Evolutionary conservation across 2,113 vertebrate genomes (phyloP), one percentile per base, ranked within the genome.

Genomic region (Hippolais icterina): DNA sequence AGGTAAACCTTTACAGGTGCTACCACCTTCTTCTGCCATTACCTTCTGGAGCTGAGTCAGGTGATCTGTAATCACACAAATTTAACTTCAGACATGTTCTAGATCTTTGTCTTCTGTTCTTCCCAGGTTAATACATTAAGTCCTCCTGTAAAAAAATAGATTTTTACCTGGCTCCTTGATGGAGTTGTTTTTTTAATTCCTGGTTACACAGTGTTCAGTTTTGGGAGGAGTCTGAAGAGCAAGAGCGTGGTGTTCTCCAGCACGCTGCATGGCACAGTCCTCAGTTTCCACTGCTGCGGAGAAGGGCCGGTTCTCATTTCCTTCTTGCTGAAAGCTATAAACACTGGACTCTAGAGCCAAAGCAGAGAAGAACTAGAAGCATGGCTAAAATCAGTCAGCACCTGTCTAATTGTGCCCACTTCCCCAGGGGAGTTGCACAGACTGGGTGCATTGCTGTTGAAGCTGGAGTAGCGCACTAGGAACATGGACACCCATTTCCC

Each of bases 401-500:
- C 24, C 14, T 15, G 9, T 31, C 13, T 53, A 2, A 46, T 37
- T 86, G 64, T 80, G 24, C 49, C 23, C 12, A 2, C 24, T 85
- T 66, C 17, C 46, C 29, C 15, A 4, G 28, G 33, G 60, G 29
- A 44, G 49, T 19, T 75, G 53, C 28, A 12, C 3, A 12, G 46
- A 4, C 14, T 4, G 27, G 13, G 21, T 78, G 44, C 10, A 0
- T 46, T 68, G 35, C 81, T 63, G 4, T 54, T 0, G 1, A 44
- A 65, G 41, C 28, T 49, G 13, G 15, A 54, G 8, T 35, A 50
- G 35, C 0, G 0, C 49, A 4, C 24, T 24, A 13, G 24, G 42
- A 59, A 23, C 12, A 0, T 6, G 27, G 59, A 16, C 25, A 29
- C 11, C 2, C 0, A 0, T 61, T 79, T 79, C 15, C 15, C 53